A percentile compares a stretch with the other conserved stretches of the same genome.
These are phyloP conservation scores for Synergus umbraculus DNA, from an alignment of 2,888 invertebrate genomes.

Conservation along the genomic window DNA sequence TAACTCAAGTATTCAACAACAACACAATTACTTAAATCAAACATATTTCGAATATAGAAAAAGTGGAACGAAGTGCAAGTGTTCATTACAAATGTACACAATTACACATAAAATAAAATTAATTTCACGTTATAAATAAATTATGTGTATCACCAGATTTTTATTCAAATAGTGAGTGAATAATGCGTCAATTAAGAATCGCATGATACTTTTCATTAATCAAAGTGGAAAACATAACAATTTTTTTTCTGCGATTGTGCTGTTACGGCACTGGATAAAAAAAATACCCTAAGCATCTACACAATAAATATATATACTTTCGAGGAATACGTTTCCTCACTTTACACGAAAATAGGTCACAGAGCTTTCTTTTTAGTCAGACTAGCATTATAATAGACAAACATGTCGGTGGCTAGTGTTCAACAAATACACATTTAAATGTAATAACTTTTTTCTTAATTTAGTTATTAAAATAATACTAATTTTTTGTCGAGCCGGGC, in stretches of 20 bases:
- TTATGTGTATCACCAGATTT: slow-evolving; percentile 22
- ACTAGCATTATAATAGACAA: slow-evolving; percentile 68
- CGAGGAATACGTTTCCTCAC: slow-evolving; percentile 46
- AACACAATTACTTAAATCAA: background rate
- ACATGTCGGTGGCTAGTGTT: slow-evolving; percentile 64
- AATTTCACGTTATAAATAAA: slow-evolving; percentile 1
- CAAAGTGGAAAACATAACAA: slow-evolving; percentile 30
- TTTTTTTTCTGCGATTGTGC: slow-evolving; percentile 25
- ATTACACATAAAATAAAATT: background rate
- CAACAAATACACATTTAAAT: slow-evolving; percentile 60
- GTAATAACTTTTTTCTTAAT: slow-evolving; percentile 48
- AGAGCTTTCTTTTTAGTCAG: slow-evolving; percentile 62
- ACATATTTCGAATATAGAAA: background rate
- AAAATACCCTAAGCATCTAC: slow-evolving; percentile 24
- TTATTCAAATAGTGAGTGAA: background rate
- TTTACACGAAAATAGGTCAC: slow-evolving; percentile 61
- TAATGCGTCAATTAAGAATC: slow-evolving; percentile 16
- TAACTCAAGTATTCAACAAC: background rate
- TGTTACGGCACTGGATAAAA: slow-evolving; percentile 16
- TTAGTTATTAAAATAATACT: slow-evolving; percentile 41
- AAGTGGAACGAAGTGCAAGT: slow-evolving; percentile 5
- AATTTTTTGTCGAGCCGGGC: slow-evolving; percentile 60
- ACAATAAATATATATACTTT: slow-evolving; percentile 60
- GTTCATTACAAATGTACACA: slow-evolving; percentile 19
- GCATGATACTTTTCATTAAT: slow-evolving; percentile 14